Evolutionary conservation across 2,113 vertebrate genomes (phyloP).

Genomic region (Oncorhynchus kisutch): DNA sequence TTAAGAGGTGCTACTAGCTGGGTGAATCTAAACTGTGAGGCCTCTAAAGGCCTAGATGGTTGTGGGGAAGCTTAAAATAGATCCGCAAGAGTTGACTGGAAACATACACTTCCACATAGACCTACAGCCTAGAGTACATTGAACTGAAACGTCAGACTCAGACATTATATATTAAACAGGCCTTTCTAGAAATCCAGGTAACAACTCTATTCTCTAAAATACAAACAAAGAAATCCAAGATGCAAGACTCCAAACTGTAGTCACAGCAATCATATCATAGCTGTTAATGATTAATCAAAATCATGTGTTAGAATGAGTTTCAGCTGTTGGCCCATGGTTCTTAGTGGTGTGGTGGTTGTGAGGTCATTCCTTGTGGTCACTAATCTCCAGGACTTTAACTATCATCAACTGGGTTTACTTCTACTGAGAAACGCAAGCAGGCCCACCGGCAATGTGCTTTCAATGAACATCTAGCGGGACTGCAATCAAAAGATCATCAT

Average conservation of each 20-base stretch:
- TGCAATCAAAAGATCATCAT: slow-evolving; percentile 2
- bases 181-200: background rate
- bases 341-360: slow-evolving; percentile 12
- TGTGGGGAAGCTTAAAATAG: slow-evolving; percentile 1
- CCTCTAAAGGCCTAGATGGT: slow-evolving; percentile 22
- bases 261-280: background rate
- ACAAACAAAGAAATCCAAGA: background rate
- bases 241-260: background rate
- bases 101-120: background rate
- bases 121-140: background rate
- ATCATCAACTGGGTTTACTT: slow-evolving; percentile 12
- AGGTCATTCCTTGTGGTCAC: slow-evolving; percentile 21
- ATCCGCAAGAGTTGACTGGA: slow-evolving; percentile 8
- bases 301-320: background rate
- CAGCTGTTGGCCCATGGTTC: slow-evolving; percentile 11
- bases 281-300: slow-evolving; percentile 7
- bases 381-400: slow-evolving; percentile 16
- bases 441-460: slow-evolving; percentile 6
- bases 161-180: background rate
- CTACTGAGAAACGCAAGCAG: background rate
- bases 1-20: slow-evolving; percentile 38
- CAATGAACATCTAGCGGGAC: background rate
- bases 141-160: background rate
- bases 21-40: slow-evolving; percentile 34
- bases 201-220: background rate